Evolutionary conservation across 1,140 invertebrate genomes (phyloP).

Genomic region (Maconellicoccus hirsutus): DNA sequence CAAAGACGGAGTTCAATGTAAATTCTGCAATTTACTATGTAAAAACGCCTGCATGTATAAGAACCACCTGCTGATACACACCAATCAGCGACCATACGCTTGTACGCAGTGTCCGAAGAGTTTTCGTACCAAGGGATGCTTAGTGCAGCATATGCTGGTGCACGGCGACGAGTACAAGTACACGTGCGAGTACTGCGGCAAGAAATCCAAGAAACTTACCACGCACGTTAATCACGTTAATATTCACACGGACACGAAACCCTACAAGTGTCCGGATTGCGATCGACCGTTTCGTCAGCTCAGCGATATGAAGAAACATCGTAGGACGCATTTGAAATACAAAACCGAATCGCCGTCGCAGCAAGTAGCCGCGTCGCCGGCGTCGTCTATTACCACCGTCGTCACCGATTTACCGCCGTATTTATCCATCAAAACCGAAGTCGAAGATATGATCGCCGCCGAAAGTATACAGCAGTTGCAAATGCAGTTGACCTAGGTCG

Average conservation of each 20-base stretch:
- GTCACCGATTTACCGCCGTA: neutral
- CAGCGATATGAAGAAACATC: conserved; percentile 25
- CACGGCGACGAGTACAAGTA: conserved; percentile 40
- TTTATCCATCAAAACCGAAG: conserved; percentile 1
- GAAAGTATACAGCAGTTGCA: neutral
- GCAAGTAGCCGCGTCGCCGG: too few relatives aligned
- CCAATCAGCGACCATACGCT: conserved; percentile 37
- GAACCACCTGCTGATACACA: conserved; percentile 31
- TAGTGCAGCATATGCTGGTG: conserved; percentile 39
- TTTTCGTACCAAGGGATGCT: conserved; percentile 37
- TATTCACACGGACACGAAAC: conserved; percentile 42
- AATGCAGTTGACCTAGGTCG: neutral
- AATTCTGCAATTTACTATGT: conserved; percentile 8
- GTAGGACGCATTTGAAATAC: conserved; percentile 8
- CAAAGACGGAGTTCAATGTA: neutral
- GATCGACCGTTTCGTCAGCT: conserved; percentile 52
- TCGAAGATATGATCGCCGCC: conserved; percentile 8
- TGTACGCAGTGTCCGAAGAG: conserved; percentile 39
- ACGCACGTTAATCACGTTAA: conserved; percentile 41
- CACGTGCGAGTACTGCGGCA: conserved; percentile 40
- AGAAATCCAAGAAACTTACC: conserved; percentile 44
- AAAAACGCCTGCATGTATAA: conserved; percentile 17
- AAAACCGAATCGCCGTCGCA: neutral
- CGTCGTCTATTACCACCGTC: neutral
- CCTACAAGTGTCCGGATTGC: conserved; percentile 43